Evolutionary conservation across 2,888 invertebrate species (phyloP).

Genomic region (Xylota sylvarum): DNA sequence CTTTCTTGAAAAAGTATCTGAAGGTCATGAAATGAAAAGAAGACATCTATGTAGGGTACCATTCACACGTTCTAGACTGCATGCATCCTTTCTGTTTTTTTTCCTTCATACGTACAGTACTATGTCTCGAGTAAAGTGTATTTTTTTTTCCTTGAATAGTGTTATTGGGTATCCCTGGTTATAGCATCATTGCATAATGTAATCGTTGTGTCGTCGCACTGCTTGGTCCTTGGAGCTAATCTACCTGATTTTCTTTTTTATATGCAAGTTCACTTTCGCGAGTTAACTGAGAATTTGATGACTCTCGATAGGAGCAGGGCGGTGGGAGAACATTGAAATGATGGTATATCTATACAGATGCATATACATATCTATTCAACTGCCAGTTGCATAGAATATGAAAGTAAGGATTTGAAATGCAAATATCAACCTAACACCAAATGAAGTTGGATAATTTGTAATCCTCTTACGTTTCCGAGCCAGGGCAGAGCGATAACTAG

Average conservation of each 20-base stretch:
- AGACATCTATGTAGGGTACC: too few relatives aligned
- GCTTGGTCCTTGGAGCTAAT: slow-evolving; percentile 24
- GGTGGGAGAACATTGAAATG: background rate
- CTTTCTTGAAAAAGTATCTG: too few relatives aligned
- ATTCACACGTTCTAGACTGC: too few relatives aligned
- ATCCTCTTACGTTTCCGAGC: slow-evolving; percentile 52
- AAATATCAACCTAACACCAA: slow-evolving; percentile 49
- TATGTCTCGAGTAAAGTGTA: slow-evolving; percentile 17
- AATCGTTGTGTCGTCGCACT: slow-evolving; percentile 29
- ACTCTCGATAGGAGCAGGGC: background rate
- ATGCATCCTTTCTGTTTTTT: background rate
- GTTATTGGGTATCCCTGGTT: slow-evolving; percentile 17
- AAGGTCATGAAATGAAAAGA: too few relatives aligned
- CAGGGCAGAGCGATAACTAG: slow-evolving; percentile 32
- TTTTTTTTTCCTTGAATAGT: background rate
- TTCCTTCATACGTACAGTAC: background rate
- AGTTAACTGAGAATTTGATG: background rate
- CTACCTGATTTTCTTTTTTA: slow-evolving; percentile 59
- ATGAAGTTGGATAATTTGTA: slow-evolving; percentile 52
- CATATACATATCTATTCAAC: slow-evolving; percentile 5
- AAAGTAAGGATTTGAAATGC: slow-evolving; percentile 18
- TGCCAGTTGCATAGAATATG: slow-evolving; percentile 2
- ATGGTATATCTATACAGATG: background rate
- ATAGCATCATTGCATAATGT: slow-evolving; percentile 48
- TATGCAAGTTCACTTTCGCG: slow-evolving; percentile 23